Percentiles rank a stretch among this genome's conserved stretches.
Evolutionary conservation across 2,888 invertebrate species (phyloP).

Genomic region (Tinea trinotella): DNA sequence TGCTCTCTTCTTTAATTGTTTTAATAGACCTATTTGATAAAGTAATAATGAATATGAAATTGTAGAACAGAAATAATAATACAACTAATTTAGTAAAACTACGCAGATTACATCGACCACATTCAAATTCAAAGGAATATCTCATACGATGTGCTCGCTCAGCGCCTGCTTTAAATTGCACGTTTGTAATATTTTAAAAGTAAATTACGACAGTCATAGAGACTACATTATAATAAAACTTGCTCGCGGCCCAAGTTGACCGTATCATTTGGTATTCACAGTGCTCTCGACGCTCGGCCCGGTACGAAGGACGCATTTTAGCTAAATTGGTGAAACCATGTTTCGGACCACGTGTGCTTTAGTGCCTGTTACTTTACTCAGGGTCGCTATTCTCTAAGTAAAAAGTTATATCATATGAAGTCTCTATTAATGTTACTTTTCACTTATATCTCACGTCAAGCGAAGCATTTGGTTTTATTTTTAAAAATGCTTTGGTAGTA

Average conservation of each 20-base stretch:
- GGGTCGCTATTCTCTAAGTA: constrained; percentile 30
- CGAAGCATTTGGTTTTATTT: neutral
- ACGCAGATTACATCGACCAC: constrained; percentile 10
- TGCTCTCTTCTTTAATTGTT: constrained; percentile 17
- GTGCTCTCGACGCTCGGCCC: constrained; percentile 18
- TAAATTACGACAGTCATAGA: constrained; percentile 19
- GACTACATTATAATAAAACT: constrained; percentile 22
- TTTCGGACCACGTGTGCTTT: constrained; percentile 25
- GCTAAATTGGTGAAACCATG: constrained; percentile 22
- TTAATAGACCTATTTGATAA: constrained; percentile 11
- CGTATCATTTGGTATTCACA: constrained; percentile 23
- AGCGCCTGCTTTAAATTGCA: constrained; percentile 18
- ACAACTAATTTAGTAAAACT: constrained; percentile 8
- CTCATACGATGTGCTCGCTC: constrained; percentile 8
- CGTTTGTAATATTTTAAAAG: constrained; percentile 19
- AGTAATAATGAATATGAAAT: neutral
- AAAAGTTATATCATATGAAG: constrained; percentile 31
- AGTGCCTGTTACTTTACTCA: constrained; percentile 37
- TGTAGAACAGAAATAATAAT: constrained; percentile 3
- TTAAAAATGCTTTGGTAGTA: no score
- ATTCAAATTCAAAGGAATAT: neutral
- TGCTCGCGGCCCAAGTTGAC: constrained; percentile 19
- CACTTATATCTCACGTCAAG: neutral
- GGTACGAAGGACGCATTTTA: constrained; percentile 20
- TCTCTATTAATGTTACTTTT: constrained; percentile 33